phyloP scores from a whole-genome alignment of 37 sponge, comb jelly and placozoan genomes.

The Hormiphora californensis region DNA sequence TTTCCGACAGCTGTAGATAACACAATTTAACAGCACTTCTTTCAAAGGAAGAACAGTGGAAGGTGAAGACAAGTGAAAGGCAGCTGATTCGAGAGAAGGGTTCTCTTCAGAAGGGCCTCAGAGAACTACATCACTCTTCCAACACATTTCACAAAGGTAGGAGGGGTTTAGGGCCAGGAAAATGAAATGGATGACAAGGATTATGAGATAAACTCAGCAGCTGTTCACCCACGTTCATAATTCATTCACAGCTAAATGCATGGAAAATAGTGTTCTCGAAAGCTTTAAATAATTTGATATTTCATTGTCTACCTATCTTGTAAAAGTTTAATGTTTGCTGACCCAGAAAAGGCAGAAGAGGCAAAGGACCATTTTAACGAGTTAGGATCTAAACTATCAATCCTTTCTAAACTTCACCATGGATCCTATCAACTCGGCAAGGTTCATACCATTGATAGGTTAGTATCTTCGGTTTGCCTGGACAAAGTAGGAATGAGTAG shows the following conservation, averaged over 20 bases:
- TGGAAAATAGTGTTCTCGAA: not conserved
- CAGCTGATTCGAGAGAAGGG: conserved; percentile 18
- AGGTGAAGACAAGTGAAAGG: conserved; percentile 30
- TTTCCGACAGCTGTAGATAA: too few species aligned
- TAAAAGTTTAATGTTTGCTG: not conserved
- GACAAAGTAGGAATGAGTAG: not conserved
- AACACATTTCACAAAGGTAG: not conserved
- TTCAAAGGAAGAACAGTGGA: conserved; percentile 34
- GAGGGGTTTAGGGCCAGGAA: too few species aligned
- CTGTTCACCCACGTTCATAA: too few species aligned
- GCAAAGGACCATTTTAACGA: conserved; percentile 47
- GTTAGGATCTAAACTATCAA: not conserved
- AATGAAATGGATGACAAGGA: too few species aligned
- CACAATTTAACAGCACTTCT: not conserved
- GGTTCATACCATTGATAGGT: conserved; percentile 15
- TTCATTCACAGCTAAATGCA: too few species aligned
- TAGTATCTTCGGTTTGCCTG: not conserved
- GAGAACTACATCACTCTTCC: conserved; percentile 24
- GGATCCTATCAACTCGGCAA: conserved; percentile 46
- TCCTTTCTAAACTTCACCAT: conserved; percentile 5
- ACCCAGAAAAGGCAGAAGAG: conserved; percentile 1
- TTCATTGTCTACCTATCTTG: not conserved
- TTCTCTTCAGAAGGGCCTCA: not conserved
- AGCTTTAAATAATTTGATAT: too few species aligned
- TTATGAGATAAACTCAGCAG: too few species aligned